Conservation (phyloP, 2,113 vertebrate species). For the Sardina pilchardus region DNA sequence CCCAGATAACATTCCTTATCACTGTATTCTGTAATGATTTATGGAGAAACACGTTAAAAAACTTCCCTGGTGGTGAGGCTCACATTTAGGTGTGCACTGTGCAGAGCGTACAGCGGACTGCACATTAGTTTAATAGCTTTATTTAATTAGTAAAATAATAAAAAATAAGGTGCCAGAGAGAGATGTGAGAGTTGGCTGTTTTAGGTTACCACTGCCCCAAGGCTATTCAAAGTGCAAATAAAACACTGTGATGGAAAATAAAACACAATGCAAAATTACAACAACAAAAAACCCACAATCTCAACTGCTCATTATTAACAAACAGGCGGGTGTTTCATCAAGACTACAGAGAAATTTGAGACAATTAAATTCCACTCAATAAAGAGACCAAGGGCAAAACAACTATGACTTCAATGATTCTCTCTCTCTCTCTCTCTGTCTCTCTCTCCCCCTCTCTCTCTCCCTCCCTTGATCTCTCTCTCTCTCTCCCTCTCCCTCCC, state of each 20-base stretch:
- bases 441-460: not conserved
- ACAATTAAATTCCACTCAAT: not conserved
- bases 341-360: not conserved
- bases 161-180: not conserved
- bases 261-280: not conserved
- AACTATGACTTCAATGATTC: not conserved
- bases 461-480: not conserved
- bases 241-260: not conserved
- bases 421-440: not conserved
- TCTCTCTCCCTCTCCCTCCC: not conserved
- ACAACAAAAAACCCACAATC: not conserved
- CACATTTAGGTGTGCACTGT: not conserved
- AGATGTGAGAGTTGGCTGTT: not conserved
- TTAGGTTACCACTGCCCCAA: not conserved
- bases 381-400: not conserved
- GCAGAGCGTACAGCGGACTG: not conserved
- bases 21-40: not conserved
- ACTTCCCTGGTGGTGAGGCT: not conserved
- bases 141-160: not conserved
- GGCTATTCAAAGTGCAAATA: no score
- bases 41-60: not conserved
- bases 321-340: not conserved
- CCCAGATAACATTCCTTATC: not conserved
- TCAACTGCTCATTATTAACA: not conserved
- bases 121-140: no score